These are phyloP conservation scores for Virgularia gustaviana DNA, from an alignment of 92 coral and sea anemone genomes.

Conservation along the genomic window DNA sequence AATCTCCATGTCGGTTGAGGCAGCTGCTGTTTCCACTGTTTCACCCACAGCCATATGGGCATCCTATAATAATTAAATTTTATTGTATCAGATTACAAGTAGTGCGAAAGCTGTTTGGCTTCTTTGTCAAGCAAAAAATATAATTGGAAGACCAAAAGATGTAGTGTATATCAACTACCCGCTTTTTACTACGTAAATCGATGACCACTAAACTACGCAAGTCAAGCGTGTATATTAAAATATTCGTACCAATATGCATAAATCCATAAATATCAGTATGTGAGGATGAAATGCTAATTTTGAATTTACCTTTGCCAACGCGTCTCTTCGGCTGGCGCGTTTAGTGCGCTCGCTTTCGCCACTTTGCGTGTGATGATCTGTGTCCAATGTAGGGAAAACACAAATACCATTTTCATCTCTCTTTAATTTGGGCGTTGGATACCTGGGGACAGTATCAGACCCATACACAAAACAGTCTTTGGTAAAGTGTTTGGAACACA, in stretches of 20 bases:
- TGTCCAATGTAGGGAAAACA: slow-evolving; percentile 14
- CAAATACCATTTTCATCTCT: slow-evolving; percentile 18
- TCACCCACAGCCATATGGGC: too few species aligned
- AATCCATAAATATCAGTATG: background rate
- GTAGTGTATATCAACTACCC: too few species aligned
- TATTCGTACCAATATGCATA: background rate
- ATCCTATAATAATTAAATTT: too few species aligned
- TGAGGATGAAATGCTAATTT: background rate
- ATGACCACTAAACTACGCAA: too few species aligned
- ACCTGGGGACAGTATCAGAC: background rate
- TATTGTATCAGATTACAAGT: too few species aligned
- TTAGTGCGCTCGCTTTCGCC: slow-evolving; percentile 9
- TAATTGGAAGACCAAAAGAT: too few species aligned
- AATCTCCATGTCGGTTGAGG: too few species aligned
- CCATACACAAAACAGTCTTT: background rate
- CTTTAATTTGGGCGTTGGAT: background rate
- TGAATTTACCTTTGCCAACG: background rate
- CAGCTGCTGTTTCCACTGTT: too few species aligned
- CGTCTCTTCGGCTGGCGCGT: slow-evolving; percentile 12
- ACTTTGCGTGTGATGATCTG: background rate
- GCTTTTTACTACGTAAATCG: too few species aligned
- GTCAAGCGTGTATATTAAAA: too few species aligned
- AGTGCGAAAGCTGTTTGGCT: too few species aligned
- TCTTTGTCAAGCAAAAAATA: too few species aligned
- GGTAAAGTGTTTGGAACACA: background rate